A percentile compares a stretch with the other conserved stretches of the same genome.
Conservation (phyloP, 2,113 vertebrate genomes). For the Deroptyus accipitrinus region DNA sequence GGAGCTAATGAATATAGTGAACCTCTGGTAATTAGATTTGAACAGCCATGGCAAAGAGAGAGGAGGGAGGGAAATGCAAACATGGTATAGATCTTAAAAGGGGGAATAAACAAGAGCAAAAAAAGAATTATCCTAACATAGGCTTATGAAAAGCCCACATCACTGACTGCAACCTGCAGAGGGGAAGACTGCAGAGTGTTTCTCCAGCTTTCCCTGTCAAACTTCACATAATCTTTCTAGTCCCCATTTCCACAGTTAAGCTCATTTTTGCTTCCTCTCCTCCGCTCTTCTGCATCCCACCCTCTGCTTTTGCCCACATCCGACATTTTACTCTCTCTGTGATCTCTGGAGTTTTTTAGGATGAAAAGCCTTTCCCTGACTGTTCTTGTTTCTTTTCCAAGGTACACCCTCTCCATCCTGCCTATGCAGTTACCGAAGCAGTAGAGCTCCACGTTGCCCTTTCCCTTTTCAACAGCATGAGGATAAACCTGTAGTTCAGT, state of each 20-base stretch:
- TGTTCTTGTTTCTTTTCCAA: not conserved
- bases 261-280: not conserved
- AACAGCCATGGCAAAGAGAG: not conserved
- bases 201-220: constrained; percentile 27
- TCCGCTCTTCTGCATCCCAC: not conserved
- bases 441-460: accelerated
- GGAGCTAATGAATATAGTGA: constrained; percentile 54
- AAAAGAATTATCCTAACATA: not conserved
- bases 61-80: not conserved
- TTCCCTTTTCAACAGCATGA: not conserved
- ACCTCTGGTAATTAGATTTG: constrained; percentile 60
- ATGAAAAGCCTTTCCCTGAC: not conserved
- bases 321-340: not conserved
- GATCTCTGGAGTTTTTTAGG: not conserved
- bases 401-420: not conserved
- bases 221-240: not conserved
- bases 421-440: not conserved
- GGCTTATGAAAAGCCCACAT: constrained; percentile 34
- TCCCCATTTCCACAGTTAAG: not conserved
- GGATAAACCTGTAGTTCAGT: not conserved
- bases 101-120: not conserved
- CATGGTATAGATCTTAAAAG: constrained; percentile 27
- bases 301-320: not conserved
- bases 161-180: not conserved
- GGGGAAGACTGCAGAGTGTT: not conserved